phyloP scores from a whole-genome alignment of 2,797 vertebrate species.

The Oryzias sinensis region DNA sequence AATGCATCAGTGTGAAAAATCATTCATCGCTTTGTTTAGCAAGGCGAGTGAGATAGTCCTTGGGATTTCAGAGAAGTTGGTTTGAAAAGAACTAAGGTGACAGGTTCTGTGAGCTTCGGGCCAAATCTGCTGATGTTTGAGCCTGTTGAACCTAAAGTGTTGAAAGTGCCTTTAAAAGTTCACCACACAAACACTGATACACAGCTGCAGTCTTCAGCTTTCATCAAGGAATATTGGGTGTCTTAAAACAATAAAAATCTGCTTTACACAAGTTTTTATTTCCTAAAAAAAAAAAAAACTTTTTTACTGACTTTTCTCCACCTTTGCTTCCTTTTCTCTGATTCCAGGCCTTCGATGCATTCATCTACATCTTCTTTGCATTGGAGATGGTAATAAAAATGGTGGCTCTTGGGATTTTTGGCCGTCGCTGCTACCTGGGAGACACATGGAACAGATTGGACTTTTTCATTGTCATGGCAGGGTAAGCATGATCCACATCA shows the following conservation, averaged over 20 bases:
- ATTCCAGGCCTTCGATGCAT: constrained; percentile 92
- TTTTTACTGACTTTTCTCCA: constrained; percentile 5
- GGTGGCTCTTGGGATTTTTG: constrained; percentile 96
- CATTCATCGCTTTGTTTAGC: background rate
- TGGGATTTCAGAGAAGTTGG: constrained; percentile 7
- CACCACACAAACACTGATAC: too few species aligned
- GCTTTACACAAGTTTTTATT: too few species aligned
- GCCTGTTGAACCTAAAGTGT: constrained; percentile 1
- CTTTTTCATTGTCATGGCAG: constrained; percentile 98
- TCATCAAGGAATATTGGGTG: background rate
- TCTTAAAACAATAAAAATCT: too few species aligned
- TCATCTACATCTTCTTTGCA: constrained; percentile 98
- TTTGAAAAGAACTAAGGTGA: constrained; percentile 9
- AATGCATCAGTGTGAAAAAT: background rate
- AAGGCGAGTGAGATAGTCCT: constrained; percentile 9
- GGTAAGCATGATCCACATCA: constrained; percentile 74
- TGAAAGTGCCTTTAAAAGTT: constrained; percentile 19
- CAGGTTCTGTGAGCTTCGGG: background rate
- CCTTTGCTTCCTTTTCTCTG: background rate
- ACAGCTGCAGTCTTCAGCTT: constrained; percentile 1
- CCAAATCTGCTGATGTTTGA: background rate
- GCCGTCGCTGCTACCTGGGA: constrained; percentile 94
- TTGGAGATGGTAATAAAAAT: constrained; percentile 99
- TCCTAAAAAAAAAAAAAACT: background rate
- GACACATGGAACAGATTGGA: constrained; percentile 98